Evolutionary conservation across 2,888 invertebrate species (phyloP).

Genomic region (Plutella xylostella): DNA sequence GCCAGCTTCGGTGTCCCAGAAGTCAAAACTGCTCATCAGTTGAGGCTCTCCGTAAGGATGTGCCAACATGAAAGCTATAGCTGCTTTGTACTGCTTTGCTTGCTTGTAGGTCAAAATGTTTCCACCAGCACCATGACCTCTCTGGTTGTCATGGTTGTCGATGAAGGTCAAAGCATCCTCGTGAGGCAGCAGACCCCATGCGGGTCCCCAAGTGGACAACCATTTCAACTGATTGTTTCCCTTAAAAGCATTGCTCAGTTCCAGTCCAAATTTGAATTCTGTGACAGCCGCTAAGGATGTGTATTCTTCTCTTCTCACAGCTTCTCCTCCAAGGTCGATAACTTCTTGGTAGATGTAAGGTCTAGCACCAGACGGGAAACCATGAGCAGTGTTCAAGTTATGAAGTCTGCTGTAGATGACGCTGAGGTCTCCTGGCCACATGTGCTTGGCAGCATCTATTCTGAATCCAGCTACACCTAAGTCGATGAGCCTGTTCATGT

Average conservation of each 20-base stretch:
- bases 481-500: constrained; percentile 74
- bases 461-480: constrained; percentile 88
- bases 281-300: constrained; percentile 75
- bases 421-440: constrained; percentile 80
- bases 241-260: constrained; percentile 49
- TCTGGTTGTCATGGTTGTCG: constrained; percentile 88
- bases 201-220: constrained; percentile 71
- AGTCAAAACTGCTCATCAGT: constrained; percentile 88
- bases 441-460: constrained; percentile 83
- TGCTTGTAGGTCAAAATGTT: constrained; percentile 73
- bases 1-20: constrained; percentile 71
- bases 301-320: constrained; percentile 62
- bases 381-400: constrained; percentile 71
- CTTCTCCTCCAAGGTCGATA: constrained; percentile 74
- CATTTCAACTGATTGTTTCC: constrained; percentile 70
- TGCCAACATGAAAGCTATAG: constrained; percentile 87
- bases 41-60: constrained; percentile 84
- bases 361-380: constrained; percentile 71
- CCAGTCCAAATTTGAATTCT: constrained; percentile 66
- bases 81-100: constrained; percentile 77
- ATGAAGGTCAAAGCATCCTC: constrained; percentile 75
- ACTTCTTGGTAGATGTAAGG: constrained; percentile 83
- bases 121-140: constrained; percentile 71
- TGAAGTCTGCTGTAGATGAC: constrained; percentile 72
- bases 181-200: constrained; percentile 72